A percentile compares a stretch with the other conserved stretches of the same genome.
Evolutionary conservation across 2,888 invertebrate species (phyloP).

Genomic region (Dioctria rufipes): DNA sequence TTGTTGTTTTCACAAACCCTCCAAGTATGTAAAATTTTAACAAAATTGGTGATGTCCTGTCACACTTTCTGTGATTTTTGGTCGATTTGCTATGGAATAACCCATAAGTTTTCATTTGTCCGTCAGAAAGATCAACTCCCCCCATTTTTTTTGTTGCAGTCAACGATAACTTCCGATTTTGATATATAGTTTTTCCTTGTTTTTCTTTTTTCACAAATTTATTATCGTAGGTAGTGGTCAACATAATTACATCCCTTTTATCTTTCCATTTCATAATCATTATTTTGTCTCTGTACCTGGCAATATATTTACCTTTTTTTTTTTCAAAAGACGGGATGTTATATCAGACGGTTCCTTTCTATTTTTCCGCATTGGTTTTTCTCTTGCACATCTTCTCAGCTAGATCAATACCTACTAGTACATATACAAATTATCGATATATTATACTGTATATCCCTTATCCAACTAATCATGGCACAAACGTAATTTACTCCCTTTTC

Average conservation of each 20-base stretch:
- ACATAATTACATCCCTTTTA: neutral
- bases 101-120: too few species aligned
- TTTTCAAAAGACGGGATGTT: conserved; percentile 13
- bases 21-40: too few species aligned
- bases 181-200: neutral
- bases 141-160: too few species aligned
- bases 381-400: neutral
- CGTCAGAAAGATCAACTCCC: too few species aligned
- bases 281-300: conserved; percentile 20
- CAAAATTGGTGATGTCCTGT: too few species aligned
- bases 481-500: neutral
- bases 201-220: neutral
- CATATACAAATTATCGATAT: neutral
- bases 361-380: conserved; percentile 37
- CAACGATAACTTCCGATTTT: too few species aligned
- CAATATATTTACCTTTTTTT: conserved; percentile 27
- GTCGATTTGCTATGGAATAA: too few species aligned
- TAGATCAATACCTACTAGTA: conserved; percentile 5
- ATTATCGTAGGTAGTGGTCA: neutral
- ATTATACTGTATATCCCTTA: conserved; percentile 1
- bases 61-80: too few species aligned
- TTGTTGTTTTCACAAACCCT: too few species aligned
- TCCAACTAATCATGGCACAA: neutral
- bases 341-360: conserved; percentile 19
- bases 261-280: conserved; percentile 32